A percentile compares a stretch with the other conserved stretches of the same genome.
Conservation (phyloP, 2,797 vertebrate genomes). For the Anomalospiza imberbis region DNA sequence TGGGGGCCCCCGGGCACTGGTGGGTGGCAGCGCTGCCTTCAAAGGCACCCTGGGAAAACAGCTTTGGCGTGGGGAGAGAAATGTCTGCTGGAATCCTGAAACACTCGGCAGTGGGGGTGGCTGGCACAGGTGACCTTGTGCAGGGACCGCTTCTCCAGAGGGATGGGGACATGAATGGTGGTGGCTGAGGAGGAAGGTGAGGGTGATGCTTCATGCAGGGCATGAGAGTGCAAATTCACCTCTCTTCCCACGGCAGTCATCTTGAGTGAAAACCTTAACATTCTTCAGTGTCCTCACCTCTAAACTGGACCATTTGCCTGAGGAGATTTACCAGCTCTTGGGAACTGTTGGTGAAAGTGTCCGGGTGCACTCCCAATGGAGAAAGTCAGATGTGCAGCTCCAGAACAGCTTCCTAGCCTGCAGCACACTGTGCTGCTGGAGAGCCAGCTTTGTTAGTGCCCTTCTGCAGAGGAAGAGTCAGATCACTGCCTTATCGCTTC, state of each 20-base stretch:
- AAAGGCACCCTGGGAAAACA: constrained; percentile 52
- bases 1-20: constrained; percentile 37
- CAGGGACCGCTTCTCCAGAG: background rate
- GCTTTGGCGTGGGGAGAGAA: background rate
- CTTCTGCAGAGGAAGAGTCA: background rate
- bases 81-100: constrained; percentile 15
- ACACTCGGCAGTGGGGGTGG: background rate
- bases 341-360: background rate
- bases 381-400: background rate
- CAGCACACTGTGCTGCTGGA: background rate
- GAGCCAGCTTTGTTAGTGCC: background rate
- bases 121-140: background rate
- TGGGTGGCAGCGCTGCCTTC: constrained; percentile 48
- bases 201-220: background rate
- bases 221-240: background rate
- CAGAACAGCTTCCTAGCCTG: background rate
- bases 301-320: background rate
- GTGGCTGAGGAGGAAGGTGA: background rate
- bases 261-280: background rate
- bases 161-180: background rate
- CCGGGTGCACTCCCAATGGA: fast-evolving
- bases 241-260: fast-evolving
- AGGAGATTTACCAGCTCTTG: background rate
- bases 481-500: fast-evolving
- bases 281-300: background rate